Evolutionary conservation across 2,113 vertebrate genomes (phyloP).

Genomic region (Marmota flaviventris): DNA sequence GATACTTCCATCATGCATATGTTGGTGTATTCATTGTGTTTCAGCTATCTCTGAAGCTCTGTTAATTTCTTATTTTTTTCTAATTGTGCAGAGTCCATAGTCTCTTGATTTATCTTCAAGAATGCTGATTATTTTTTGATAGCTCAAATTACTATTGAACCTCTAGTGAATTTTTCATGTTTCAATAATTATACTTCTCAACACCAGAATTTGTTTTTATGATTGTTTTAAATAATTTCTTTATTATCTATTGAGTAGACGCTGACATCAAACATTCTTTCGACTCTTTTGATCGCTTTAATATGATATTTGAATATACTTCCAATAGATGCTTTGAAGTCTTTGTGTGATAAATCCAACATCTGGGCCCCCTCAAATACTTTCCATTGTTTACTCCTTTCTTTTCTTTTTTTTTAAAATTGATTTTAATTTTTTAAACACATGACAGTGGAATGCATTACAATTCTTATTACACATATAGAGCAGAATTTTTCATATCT

Average conservation of each 20-base stretch:
- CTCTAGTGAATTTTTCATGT: too few relatives aligned
- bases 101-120: not conserved
- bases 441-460: too few relatives aligned
- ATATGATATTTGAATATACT: not conserved
- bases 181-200: not conserved
- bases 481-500: too few relatives aligned
- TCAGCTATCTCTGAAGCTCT: not conserved
- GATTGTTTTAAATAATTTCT: not conserved
- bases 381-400: not conserved
- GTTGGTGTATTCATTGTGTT: not conserved
- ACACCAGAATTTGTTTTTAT: not conserved
- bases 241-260: not conserved
- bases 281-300: not conserved
- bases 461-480: too few relatives aligned
- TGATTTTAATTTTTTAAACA: too few relatives aligned
- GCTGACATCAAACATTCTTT: not conserved
- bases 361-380: not conserved
- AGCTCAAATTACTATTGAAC: too few relatives aligned
- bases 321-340: not conserved
- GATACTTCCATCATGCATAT: not conserved
- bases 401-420: not conserved
- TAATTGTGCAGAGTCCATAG: not conserved
- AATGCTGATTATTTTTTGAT: not conserved
- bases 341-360: not conserved
- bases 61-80: not conserved